Base-by-base conservation (phyloP, 2,888 invertebrate genomes). In the Macaria notata region DNA sequence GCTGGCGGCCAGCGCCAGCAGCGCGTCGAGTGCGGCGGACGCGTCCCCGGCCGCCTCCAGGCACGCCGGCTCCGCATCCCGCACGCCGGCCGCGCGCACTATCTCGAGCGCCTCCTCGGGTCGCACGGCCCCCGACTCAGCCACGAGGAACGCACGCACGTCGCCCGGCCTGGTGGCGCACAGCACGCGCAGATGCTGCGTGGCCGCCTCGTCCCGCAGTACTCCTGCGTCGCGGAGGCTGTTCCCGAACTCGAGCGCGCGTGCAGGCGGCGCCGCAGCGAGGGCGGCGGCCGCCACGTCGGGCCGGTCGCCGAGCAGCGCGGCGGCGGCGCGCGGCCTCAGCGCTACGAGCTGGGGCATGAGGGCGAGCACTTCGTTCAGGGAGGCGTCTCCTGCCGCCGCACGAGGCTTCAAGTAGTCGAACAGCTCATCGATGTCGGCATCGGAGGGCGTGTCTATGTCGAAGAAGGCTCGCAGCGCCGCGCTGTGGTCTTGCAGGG, bases 41-140 rank as follows among this genome's bases (percentile, higher is more conserved):
- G 81, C 74, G 65, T 91, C 92, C 30, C 92, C 91, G 45, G 75
- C 73, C 38, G 87, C 84, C 68, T 91, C 92, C 39, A 91, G 76
- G 57, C 90, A 89, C 30, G 64, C 52, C 30, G 91, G 83, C 68
- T 85, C 89, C 4, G 89, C 89, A 30, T 81, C 80, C 9, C 58
- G 59, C 4, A 80, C 78, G 2, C 80, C 82, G 42, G 73, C 66
- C 54, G 79, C 80, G 33, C 76, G 78, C 43, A 90, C 79, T 9
- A 81, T 71, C 4, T 66, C 65, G 19, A 91, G 71, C 38, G 91
- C 89, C 19, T 85, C 83, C 65, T 91, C 91, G 8, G 91, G 92
- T 0, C 86, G 77, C 6, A 91, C 76, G 36, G 79, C 63, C 4
- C 88, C 86, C 4, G 79, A 72, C 52, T 86, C 76, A 31, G 79